Conservation (phyloP, 2,797 vertebrate species). For the Hydrolagus colliei region DNA sequence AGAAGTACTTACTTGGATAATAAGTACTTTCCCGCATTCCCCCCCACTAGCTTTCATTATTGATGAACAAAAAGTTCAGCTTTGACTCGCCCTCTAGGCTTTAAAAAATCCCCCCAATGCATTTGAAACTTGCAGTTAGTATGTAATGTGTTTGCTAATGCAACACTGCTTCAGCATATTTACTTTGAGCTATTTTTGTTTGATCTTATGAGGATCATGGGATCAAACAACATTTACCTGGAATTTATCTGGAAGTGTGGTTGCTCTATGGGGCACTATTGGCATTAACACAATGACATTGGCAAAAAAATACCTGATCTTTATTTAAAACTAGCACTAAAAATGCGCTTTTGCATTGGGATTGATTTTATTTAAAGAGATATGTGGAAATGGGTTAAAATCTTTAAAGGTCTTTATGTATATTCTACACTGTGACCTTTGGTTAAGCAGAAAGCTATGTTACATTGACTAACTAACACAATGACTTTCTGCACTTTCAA, state of each 20-base stretch:
- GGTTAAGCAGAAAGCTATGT: too few relatives aligned
- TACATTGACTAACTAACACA: too few relatives aligned
- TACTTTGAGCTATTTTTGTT: not conserved
- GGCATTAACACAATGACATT: not conserved
- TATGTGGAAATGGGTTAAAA: too few relatives aligned
- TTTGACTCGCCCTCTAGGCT: not conserved
- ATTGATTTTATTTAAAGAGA: too few relatives aligned
- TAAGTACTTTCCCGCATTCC: too few relatives aligned
- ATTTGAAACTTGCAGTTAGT: not conserved
- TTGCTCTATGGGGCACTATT: not conserved
- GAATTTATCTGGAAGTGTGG: not conserved
- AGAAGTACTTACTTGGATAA: not conserved
- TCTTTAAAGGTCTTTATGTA: too few relatives aligned
- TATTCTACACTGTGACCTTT: too few relatives aligned
- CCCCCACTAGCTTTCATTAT: not conserved
- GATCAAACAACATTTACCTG: too few relatives aligned
- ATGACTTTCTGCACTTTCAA: too few relatives aligned
- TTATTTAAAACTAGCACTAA: too few relatives aligned
- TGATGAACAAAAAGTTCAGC: not conserved
- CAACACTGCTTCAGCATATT: not conserved
- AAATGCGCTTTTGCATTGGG: too few relatives aligned
- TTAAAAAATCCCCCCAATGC: not conserved
- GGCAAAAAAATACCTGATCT: too few relatives aligned
- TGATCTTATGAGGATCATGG: not conserved
- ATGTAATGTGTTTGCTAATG: not conserved